Base-by-base conservation (phyloP, 2,797 vertebrate species). In the Melanotaenia nigrans region DNA sequence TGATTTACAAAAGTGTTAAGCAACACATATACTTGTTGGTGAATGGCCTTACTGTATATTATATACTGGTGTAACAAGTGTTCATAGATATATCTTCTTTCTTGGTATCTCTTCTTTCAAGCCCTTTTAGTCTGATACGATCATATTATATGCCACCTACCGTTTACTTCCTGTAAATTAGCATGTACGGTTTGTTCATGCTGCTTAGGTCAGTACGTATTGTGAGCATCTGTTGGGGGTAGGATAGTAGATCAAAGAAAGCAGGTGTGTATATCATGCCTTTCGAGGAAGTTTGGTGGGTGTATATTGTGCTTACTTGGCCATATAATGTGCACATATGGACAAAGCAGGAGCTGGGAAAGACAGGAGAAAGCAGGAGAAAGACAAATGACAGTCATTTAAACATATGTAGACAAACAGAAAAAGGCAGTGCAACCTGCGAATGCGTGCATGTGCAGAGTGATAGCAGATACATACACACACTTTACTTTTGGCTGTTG, bases 291-390 rank as follows among this genome's bases (percentile, higher is more conserved):
- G 72, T 70, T 67, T 60, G 57, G 71, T 81, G 47, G 78, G n/a
- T 49, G 5, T 74, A 28, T n/a, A 20, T 12, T 58, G 65, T 68
- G 1, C 61, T 13, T 55, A 55, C 53, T 30, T 55, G 25, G 25
- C 22, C 53, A 55, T 78, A 72, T 72, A 63, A 87, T 90, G 66
- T 65, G 57, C 71, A 78, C 81, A 86, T 89, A 86, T 86, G 84
- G 79, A 81, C 73, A 20, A 49, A 69, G 61, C 0, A 24, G 69
- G 70, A 75, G 14, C 28, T 30, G 28, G 28, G 65, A 68, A 53
- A 67, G 42, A 63, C 30, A 65, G 84, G 79, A 81, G 70, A 20
- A 49, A 69, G 61, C 0, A 24, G 67, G 70, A 75, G 14, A 68
- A 53, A 68, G 45, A 64, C 32, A 66, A 62, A 77, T 56, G 71